Percentiles rank a stretch among this genome's conserved stretches.
phyloP scores from a whole-genome alignment of 2,113 vertebrate genomes.

The Archocentrus centrarchus region DNA sequence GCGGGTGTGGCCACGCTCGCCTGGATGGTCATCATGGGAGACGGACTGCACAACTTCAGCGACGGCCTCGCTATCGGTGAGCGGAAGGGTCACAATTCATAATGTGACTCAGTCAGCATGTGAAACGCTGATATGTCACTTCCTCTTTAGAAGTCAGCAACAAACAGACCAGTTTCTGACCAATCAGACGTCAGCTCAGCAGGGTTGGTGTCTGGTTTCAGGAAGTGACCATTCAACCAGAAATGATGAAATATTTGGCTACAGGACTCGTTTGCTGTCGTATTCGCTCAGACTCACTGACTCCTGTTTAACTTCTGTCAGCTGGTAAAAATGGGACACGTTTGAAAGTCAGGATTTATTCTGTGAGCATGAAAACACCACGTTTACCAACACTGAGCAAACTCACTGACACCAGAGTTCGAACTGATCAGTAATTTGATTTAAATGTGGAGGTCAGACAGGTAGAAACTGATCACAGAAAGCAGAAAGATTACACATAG shows the following conservation, averaged over 20 bases:
- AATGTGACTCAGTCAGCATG: too few species aligned
- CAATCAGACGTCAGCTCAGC: background rate
- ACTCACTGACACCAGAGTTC: background rate
- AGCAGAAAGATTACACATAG: background rate
- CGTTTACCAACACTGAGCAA: too few species aligned
- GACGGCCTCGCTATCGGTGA: conserved; percentile 93
- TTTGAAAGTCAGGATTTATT: background rate
- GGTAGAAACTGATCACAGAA: accelerated
- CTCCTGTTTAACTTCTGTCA: too few species aligned
- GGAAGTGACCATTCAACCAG: background rate
- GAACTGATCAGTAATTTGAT: background rate
- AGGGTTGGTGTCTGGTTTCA: background rate
- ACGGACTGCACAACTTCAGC: conserved; percentile 96
- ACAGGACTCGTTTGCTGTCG: background rate
- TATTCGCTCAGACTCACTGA: too few species aligned
- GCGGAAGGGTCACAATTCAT: background rate
- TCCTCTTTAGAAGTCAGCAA: background rate
- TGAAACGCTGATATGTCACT: background rate
- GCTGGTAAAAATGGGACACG: too few species aligned
- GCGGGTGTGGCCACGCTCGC: conserved; percentile 93
- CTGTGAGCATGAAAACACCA: too few species aligned
- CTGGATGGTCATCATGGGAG: conserved; percentile 99
- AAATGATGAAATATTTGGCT: background rate
- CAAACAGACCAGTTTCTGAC: background rate
- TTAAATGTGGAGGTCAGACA: background rate